Base-by-base conservation (phyloP, 2,113 vertebrate genomes). In the Verasper variegatus region DNA sequence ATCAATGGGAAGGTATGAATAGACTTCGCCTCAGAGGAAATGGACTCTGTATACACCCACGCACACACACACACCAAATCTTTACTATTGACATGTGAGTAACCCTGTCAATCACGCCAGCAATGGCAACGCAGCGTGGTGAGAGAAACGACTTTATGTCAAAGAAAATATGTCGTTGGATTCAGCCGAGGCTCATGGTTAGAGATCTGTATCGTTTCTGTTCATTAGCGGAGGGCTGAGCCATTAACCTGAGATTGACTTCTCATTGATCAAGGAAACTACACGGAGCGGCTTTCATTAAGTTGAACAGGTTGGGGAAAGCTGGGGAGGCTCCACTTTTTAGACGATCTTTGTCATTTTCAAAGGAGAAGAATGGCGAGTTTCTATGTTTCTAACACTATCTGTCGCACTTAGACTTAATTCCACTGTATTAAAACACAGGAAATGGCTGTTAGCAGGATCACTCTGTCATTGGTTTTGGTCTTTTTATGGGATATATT, bases 1-100 rank as follows among this genome's bases (percentile, higher is more conserved):
- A 90, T 93, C 91, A 91, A 92, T 94, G 85, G 76, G 86, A 90
- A 93, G 87, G 90, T 91, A 92, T 86, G 91, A 94, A 93, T 90
- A 84, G 85, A 90, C 87, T 93, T 81, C 23, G 52, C 81, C 86
- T 80, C 59, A 12, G 81, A 91, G 91, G 90, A 93, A 94, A 92
- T 91, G 84, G 82, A 91, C 87, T 92, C 52, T 52, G 58, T 54
- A 49, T 70, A 79, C 68, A 65, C 68, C 58, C 67, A 51, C 69
- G 55, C 52, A 74, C 52, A 55, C 54, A 20, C 57, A 51, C 59
- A 47, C 57, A 69, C 85, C 76, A 82, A 86, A 92, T 92, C 93
- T 88, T 89, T 92, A 93, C 85, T 91, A 93, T 94, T 91, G 92
- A 90, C 88, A 87, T 88, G 80, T 91, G 88, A 92, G 88, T 92